These are phyloP conservation scores for Laupala kohalensis DNA, from an alignment of 1,140 invertebrate species.

Conservation along the genomic window DNA sequence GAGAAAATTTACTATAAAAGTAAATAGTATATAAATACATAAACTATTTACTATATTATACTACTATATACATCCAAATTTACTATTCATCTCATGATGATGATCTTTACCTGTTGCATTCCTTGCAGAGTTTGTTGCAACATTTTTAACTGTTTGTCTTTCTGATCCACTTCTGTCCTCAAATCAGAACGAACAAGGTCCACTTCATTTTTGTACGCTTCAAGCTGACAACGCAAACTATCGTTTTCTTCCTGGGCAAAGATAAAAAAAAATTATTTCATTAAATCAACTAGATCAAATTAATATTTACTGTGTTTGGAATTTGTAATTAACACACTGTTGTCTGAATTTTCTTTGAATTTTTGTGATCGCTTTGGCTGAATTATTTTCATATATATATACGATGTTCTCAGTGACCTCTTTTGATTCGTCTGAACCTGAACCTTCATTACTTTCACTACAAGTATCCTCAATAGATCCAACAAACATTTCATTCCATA, in stretches of 20 bases:
- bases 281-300: neutral
- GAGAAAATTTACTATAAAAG: neutral
- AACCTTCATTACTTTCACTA: no score
- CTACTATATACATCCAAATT: neutral
- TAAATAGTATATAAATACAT: neutral
- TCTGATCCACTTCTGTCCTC: slow-evolving; percentile 48
- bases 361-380: no score
- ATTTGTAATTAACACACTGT: no score
- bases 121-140: slow-evolving; percentile 65
- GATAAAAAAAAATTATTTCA: neutral
- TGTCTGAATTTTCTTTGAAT: no score
- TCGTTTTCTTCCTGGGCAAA: slow-evolving; percentile 71
- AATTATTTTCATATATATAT: no score
- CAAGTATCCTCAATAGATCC: no score
- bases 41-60: neutral
- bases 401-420: no score
- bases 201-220: slow-evolving; percentile 88
- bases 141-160: slow-evolving; percentile 58
- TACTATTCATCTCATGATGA: neutral
- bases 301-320: no score
- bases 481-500: no score
- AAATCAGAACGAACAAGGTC: slow-evolving; percentile 51
- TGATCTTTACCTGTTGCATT: slow-evolving; percentile 48
- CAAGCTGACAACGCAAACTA: slow-evolving; percentile 77
- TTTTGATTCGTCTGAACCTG: no score